phyloP scores from a whole-genome alignment of 2,888 invertebrate genomes.

The Muscina levida region DNA sequence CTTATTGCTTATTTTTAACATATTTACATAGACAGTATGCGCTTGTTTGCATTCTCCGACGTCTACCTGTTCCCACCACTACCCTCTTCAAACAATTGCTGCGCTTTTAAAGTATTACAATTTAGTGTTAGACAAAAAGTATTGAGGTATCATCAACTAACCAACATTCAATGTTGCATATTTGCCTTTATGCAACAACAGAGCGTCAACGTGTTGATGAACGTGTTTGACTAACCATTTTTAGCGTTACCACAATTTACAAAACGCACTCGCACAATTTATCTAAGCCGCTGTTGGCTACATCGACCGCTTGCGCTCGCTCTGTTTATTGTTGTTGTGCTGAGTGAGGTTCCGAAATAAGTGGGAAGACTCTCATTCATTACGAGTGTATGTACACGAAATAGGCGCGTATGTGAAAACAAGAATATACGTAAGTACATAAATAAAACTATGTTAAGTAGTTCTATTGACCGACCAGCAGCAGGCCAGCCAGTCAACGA shows the following conservation, averaged over 20 bases:
- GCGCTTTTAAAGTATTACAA: no score
- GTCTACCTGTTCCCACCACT: slow-evolving; percentile 7
- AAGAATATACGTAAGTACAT: slow-evolving; percentile 39
- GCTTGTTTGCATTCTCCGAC: background rate
- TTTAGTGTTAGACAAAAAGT: slow-evolving; percentile 23
- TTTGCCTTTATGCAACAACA: slow-evolving; percentile 48
- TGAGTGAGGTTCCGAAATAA: slow-evolving; percentile 45
- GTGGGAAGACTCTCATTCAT: slow-evolving; percentile 6
- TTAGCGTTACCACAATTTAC: slow-evolving; percentile 36
- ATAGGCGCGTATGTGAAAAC: slow-evolving; percentile 20
- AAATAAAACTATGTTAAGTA: slow-evolving; percentile 33
- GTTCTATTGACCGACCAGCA: slow-evolving; percentile 54
- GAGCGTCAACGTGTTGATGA: slow-evolving; percentile 66
- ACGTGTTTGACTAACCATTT: slow-evolving; percentile 60
- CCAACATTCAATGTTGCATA: no score
- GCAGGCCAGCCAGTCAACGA: slow-evolving; percentile 27
- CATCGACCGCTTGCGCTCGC: background rate
- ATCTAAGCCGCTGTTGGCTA: background rate
- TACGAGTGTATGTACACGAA: slow-evolving; percentile 15
- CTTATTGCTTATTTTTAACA: no score
- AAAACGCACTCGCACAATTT: slow-evolving; percentile 27
- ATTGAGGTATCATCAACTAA: slow-evolving; percentile 44
- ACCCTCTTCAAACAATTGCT: background rate
- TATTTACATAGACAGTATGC: no score
- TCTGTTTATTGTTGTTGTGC: slow-evolving; percentile 2